Conservation (phyloP, 64 coral and sea anemone genomes). For the Montipora efflorescens region DNA sequence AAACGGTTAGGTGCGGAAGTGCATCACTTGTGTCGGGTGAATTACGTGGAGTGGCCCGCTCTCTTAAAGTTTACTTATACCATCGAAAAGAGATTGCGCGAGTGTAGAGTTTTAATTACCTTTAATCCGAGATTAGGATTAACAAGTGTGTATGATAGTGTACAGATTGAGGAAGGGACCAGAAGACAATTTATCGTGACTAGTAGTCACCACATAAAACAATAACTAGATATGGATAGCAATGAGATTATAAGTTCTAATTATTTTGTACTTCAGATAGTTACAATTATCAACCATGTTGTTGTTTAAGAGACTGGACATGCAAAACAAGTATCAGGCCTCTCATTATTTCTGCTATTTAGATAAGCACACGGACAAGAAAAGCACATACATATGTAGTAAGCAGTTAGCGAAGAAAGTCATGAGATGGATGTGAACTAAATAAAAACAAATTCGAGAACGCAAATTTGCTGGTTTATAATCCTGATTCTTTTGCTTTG, state of each 20-base stretch:
- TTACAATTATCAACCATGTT: not conserved
- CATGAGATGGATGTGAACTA: not conserved
- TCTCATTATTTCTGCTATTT: not conserved
- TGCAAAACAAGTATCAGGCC: not conserved
- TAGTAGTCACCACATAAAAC: not conserved
- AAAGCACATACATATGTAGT: not conserved
- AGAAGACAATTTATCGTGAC: conserved; percentile 13
- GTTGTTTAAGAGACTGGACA: not conserved
- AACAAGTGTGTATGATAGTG: conserved; percentile 79
- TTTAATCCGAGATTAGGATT: conserved; percentile 93
- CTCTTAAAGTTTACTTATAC: conserved; percentile 84
- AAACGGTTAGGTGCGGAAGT: conserved; percentile 80
- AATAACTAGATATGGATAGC: conserved; percentile 21
- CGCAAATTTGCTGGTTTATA: not conserved
- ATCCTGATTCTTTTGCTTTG: conserved; percentile 2
- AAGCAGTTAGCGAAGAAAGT: not conserved
- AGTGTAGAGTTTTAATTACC: conserved; percentile 88
- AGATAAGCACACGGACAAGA: not conserved
- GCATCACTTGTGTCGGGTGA: conserved; percentile 75
- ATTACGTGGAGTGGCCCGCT: conserved; percentile 70
- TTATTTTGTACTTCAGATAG: conserved; percentile 14
- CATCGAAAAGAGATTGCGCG: conserved; percentile 79
- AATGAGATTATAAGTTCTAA: conserved; percentile 5
- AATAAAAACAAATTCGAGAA: conserved; percentile 33
- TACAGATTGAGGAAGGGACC: conserved; percentile 67